phyloP scores from a whole-genome alignment of 92 coral and sea anemone species.

The Phymanthus crucifer region DNA sequence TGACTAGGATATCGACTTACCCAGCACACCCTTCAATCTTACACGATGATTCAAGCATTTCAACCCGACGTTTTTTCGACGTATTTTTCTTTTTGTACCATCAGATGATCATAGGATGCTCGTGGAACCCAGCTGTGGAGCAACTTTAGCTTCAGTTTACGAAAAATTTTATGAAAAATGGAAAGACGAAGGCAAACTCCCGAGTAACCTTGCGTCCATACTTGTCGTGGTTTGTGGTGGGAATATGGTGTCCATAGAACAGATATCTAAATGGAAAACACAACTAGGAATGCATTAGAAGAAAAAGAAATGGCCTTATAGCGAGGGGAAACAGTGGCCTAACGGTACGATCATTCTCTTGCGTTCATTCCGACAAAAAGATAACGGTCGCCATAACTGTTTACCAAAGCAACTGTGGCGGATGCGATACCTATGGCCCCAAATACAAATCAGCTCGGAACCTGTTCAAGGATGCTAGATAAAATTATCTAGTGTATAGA shows the following conservation, averaged over 20 bases:
- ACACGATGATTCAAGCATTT: background rate
- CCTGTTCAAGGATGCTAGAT: too few relatives aligned
- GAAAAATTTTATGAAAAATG: constrained; percentile 53
- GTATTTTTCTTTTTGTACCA: background rate
- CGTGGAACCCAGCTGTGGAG: constrained; percentile 94
- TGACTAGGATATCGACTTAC: background rate
- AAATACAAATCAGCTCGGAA: too few relatives aligned
- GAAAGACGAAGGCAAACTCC: constrained; percentile 68
- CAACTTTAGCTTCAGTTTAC: constrained; percentile 80
- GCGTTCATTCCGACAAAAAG: too few relatives aligned
- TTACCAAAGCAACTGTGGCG: too few relatives aligned
- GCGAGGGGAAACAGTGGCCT: background rate
- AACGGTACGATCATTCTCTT: too few relatives aligned
- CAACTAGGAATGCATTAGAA: constrained; percentile 38
- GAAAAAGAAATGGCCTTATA: background rate
- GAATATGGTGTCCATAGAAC: constrained; percentile 71
- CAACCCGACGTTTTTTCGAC: background rate
- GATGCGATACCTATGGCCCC: too few relatives aligned
- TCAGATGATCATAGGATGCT: constrained; percentile 93
- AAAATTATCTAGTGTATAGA: too few relatives aligned
- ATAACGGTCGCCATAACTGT: too few relatives aligned
- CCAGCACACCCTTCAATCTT: background rate
- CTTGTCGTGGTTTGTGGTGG: constrained; percentile 97
- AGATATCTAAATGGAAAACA: constrained; percentile 74
- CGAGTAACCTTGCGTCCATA: constrained; percentile 52